phyloP scores from a whole-genome alignment of 2,888 invertebrate species.

The Chloroclystis v-ata region DNA sequence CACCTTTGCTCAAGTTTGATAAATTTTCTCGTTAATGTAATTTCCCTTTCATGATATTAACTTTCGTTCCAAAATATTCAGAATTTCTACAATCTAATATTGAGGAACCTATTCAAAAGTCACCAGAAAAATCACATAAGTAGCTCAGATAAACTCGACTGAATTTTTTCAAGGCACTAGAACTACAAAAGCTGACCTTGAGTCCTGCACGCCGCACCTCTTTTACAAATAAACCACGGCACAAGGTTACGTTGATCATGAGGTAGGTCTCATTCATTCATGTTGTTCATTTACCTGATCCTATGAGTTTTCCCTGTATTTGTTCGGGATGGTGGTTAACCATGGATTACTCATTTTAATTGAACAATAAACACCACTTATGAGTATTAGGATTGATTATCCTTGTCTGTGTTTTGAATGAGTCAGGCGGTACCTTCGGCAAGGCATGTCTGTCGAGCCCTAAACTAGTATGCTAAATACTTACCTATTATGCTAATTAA shows the following conservation, averaged over 20 bases:
- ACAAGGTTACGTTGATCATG: not conserved
- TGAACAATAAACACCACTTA: slow-evolving; percentile 4
- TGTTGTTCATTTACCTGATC: not conserved
- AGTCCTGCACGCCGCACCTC: slow-evolving; percentile 38
- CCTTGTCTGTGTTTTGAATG: slow-evolving; percentile 7
- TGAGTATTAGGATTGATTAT: slow-evolving; percentile 5
- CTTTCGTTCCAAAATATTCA: no score
- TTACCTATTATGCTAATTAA: not conserved
- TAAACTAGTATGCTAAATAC: not conserved
- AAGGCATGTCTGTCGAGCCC: not conserved
- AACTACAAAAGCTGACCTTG: slow-evolving; percentile 47
- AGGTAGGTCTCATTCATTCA: not conserved
- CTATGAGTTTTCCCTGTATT: slow-evolving; percentile 4
- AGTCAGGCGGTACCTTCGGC: slow-evolving; percentile 5
- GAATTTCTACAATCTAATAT: no score
- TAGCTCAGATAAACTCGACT: slow-evolving; percentile 14
- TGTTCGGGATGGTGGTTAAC: slow-evolving; percentile 3
- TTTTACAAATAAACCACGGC: slow-evolving; percentile 22
- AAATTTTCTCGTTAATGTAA: no score
- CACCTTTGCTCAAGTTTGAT: no score
- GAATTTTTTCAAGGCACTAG: slow-evolving; percentile 40
- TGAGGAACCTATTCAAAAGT: no score
- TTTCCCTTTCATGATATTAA: no score
- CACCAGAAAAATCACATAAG: no score
- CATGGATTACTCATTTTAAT: slow-evolving; percentile 19